phyloP scores from a whole-genome alignment of 2,888 invertebrate genomes.

The Temnothorax ravouxi region DNA sequence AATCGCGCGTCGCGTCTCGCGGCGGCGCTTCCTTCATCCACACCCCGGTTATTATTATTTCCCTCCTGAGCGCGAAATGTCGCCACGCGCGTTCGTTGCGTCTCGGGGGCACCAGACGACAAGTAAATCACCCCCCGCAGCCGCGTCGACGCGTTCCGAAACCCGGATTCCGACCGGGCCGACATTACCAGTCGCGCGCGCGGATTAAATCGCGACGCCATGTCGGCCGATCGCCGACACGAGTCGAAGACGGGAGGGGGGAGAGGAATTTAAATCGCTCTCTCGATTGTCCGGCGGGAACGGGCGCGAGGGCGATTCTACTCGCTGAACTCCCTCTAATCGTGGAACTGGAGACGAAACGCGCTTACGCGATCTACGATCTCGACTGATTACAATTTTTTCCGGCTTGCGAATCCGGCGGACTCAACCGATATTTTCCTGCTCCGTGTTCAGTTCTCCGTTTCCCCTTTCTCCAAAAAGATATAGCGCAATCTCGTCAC shows the following conservation, averaged over 20 bases:
- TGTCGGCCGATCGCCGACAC: conserved; percentile 27
- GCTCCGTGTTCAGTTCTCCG: background rate
- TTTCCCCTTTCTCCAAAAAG: background rate
- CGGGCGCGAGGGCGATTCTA: background rate
- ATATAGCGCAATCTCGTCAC: background rate
- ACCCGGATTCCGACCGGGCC: background rate
- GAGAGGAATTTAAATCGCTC: conserved; percentile 32
- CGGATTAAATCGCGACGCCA: conserved; percentile 21
- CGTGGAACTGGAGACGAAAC: background rate
- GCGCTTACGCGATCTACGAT: too few species aligned
- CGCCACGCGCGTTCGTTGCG: conserved; percentile 8
- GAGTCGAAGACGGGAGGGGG: background rate
- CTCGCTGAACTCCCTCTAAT: background rate
- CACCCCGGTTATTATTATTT: background rate
- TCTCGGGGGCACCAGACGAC: background rate
- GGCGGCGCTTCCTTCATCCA: conserved; percentile 7
- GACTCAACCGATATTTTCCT: too few species aligned
- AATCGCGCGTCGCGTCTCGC: background rate
- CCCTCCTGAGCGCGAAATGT: background rate
- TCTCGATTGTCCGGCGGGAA: background rate
- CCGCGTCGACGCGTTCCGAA: background rate
- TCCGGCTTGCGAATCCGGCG: background rate
- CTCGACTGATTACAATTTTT: too few species aligned
- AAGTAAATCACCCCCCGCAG: conserved; percentile 4
- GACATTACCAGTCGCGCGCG: background rate